Base-by-base conservation (phyloP, 2,113 vertebrate genomes). In the Aramus guarauna region DNA sequence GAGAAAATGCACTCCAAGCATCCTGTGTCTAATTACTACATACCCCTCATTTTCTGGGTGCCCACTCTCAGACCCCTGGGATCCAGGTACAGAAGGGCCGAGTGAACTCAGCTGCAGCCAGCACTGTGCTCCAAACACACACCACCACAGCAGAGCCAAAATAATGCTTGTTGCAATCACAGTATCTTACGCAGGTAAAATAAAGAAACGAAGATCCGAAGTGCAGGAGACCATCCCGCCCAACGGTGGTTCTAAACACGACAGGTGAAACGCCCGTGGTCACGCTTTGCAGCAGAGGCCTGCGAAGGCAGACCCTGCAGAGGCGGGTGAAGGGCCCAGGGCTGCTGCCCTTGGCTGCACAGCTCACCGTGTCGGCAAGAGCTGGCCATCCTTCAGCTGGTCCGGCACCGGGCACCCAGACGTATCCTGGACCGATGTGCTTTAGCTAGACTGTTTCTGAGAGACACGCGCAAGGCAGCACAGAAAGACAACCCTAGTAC, bases 361-460 rank as follows among this genome's bases (percentile, higher is more conserved):
- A 41, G 76, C 48, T 24, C 5, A n/a, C 17, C 22, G 3, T 1
- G 0, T 5, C 32, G 6, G 43, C 45, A 24, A 8, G 39, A 20
- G 62, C n/a, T 17, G n/a, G 39, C 19, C 55, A n/a, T 1, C 63
- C 34, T 39, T 27, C n/a, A 2, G 4, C 63, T 2, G 29, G 45
- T 1, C 62, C 39, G 8, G 52, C 4, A 12, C 37, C 9, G 1
- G 12, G 17, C 71, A 20, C 62, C 27, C 71, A 47, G 62, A n/a
- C 1, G 1, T 30, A 15, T 4, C 47, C 52, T 2, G 5, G 13
- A 15, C 59, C 36, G 0, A 4, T 0, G 26, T 7, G 39, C 15
- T n/a, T 30, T 6, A 50, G 23, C 53, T 10, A 12, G 26, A 12
- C n/a, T 39, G 66, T 6, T 58, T 37, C 63, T 4, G 14, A 52